Evolutionary conservation across 2,113 vertebrate genomes (phyloP).

Genomic region (Ciconia stormi): DNA sequence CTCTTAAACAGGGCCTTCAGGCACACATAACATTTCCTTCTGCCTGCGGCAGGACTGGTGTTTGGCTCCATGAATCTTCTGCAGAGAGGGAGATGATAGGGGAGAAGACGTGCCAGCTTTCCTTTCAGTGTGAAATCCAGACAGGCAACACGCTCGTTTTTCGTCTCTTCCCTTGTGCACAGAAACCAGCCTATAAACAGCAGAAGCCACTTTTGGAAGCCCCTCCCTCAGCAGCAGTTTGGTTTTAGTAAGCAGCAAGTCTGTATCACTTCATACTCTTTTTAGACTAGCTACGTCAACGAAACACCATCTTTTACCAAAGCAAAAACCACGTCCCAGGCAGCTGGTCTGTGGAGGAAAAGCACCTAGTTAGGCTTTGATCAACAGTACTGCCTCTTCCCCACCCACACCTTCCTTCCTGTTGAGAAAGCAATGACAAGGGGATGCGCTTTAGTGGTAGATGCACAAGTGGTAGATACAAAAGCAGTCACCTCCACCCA

Average conservation of each 20-base stretch:
- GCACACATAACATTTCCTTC: background rate
- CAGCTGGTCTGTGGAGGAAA: background rate
- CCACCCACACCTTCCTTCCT: slow-evolving; percentile 25
- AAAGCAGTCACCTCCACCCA: background rate
- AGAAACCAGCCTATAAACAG: background rate
- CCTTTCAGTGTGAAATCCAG: background rate
- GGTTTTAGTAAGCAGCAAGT: background rate
- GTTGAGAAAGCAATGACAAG: background rate
- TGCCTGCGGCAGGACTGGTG: background rate
- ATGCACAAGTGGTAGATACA: background rate
- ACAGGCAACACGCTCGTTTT: background rate
- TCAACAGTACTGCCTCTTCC: background rate
- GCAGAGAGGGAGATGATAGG: background rate
- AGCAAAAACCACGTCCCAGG: background rate
- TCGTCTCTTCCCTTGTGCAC: background rate
- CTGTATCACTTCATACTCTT: background rate
- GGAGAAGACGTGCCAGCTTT: background rate
- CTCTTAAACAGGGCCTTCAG: background rate
- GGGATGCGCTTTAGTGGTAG: background rate
- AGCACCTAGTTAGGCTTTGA: background rate
- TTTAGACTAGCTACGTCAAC: background rate
- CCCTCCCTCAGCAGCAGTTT: background rate
- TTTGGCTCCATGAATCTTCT: background rate
- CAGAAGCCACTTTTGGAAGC: background rate
- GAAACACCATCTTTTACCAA: background rate